phyloP scores from a whole-genome alignment of 2,113 vertebrate genomes.

The Peromyscus maniculatus region DNA sequence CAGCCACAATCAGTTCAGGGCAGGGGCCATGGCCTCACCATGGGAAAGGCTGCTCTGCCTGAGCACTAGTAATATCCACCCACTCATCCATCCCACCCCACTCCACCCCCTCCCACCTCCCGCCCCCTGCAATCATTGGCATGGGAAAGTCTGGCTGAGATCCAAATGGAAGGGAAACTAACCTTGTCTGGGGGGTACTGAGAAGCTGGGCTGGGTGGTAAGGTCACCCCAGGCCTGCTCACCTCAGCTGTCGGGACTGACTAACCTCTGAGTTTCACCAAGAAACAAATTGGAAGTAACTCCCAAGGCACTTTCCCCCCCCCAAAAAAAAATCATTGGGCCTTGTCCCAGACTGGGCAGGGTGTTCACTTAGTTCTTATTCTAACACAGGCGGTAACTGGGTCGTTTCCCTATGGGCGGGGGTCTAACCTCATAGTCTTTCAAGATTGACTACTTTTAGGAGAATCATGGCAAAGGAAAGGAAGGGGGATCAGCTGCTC shows the following conservation, averaged over 20 bases:
- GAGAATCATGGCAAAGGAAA: background rate
- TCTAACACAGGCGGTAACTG: background rate
- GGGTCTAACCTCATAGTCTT: background rate
- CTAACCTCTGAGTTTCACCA: background rate
- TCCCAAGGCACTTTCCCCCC: background rate
- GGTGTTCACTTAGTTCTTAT: background rate
- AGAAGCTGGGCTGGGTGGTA: background rate
- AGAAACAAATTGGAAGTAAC: background rate
- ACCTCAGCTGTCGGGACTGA: background rate
- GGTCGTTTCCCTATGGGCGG: background rate
- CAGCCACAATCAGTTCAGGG: accelerated
- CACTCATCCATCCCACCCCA: too few species aligned
- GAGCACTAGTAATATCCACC: background rate
- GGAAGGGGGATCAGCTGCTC: background rate
- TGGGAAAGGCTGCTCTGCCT: too few species aligned
- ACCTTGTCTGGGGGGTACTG: background rate
- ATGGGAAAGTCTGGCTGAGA: background rate
- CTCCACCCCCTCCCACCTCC: too few species aligned
- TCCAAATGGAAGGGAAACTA: background rate
- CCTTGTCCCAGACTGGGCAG: background rate
- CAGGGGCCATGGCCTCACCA: background rate
- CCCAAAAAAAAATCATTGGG: background rate
- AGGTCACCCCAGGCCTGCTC: background rate
- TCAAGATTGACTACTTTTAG: background rate
- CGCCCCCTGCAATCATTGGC: background rate